Evolutionary conservation across 2,797 vertebrate genomes (phyloP), one percentile per base, ranked within the genome.

Genomic region (Enteromius viviparus): DNA sequence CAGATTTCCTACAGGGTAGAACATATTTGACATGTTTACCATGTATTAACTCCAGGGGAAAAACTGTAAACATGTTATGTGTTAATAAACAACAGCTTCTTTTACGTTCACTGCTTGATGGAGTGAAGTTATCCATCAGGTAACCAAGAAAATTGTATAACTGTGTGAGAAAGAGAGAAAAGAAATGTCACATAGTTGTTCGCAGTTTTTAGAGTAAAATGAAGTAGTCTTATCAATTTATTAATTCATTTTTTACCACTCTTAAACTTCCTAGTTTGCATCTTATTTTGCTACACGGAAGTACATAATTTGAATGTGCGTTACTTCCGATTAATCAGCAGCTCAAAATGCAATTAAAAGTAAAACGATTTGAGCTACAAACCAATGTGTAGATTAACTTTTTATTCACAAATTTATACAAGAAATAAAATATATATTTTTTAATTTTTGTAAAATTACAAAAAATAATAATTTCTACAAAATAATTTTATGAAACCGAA

Each of bases 91-190:
- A 49, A 69, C 3, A 58, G 19, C 3, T 4, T 60, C 0, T 88
- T 96, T 96, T 95, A 98, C 98, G 91, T 90, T 99, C 96, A n/a
- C 88, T 94, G 94, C 94, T 96, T 34, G 94, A 90, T 19, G 97
- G 95, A 0, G 95, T 96, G 90, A 98, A 97, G 85, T 97, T 96
- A 85, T 96, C 96, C 94, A 97, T 93, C 26, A 99, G 96, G 91
- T 97, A 98, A 86, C 94, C 96, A 64, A 99, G 97, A 93, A 99
- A 99, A 80, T 96, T 95, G 76, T 97, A 97, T 85, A 99, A 96
- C 98, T 99, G 93, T 75, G 69, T 64, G 17, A 40, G 4, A 40
- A 53, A 40, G 26, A 14, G 15, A 47, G 40, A 45, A 76, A 37
- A n/a, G 21, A 17, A 47, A 4, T 40, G 15, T 11, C 45, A 8